Conservation (phyloP, 2,797 vertebrate genomes). For the Peromyscus nudipes region DNA sequence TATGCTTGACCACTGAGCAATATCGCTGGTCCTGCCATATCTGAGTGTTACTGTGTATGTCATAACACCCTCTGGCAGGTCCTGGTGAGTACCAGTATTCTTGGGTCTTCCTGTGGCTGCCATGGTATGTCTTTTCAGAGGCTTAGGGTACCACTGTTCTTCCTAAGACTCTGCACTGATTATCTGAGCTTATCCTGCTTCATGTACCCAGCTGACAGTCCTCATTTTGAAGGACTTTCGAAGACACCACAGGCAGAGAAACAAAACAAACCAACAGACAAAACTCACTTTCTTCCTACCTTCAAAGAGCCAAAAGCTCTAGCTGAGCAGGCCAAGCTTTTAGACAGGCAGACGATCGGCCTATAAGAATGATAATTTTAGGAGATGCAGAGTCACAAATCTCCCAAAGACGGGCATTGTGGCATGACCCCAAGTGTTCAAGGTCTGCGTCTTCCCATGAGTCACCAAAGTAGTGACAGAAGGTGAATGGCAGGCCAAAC, state of each 20-base stretch:
- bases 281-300: slow-evolving; percentile 36
- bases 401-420: not conserved
- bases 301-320: slow-evolving; percentile 30
- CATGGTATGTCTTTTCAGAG: not conserved
- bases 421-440: not conserved
- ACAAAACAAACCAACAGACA: not conserved
- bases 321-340: slow-evolving; percentile 33
- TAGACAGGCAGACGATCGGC: not conserved
- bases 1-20: not conserved
- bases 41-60: not conserved
- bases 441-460: not conserved
- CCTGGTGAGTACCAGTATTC: not conserved
- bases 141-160: not conserved
- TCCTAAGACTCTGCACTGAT: not conserved
- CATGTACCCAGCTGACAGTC: slow-evolving; percentile 41
- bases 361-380: not conserved
- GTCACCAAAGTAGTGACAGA: not conserved
- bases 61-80: not conserved
- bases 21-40: not conserved
- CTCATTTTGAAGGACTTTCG: slow-evolving; percentile 44
- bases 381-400: not conserved
- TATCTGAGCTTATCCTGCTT: not conserved
- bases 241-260: not conserved
- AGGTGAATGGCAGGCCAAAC: not conserved
- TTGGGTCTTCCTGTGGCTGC: not conserved